Percentiles rank a stretch among this genome's conserved stretches.
phyloP scores from a whole-genome alignment of 2,797 vertebrate genomes.

The Gallinago stenura region DNA sequence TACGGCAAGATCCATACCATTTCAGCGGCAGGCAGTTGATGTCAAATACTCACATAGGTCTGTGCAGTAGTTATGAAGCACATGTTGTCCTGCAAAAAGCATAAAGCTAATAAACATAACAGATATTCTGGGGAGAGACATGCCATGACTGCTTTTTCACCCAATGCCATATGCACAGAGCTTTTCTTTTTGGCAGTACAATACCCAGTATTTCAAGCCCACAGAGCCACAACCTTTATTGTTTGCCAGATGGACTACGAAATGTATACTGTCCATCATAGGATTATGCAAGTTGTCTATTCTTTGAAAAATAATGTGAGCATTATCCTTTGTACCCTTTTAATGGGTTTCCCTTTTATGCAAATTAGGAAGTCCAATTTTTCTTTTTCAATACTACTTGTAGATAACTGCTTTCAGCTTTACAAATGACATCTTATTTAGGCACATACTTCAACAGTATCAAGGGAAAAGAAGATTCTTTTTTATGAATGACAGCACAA shows the following conservation, averaged over 20 bases:
- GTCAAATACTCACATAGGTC: neutral
- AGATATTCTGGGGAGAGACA: constrained; percentile 33
- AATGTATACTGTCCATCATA: constrained; percentile 74
- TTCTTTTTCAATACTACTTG: constrained; percentile 70
- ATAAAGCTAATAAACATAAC: constrained; percentile 34
- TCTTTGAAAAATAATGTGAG: constrained; percentile 78
- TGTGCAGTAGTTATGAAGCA: constrained; percentile 2
- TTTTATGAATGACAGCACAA: constrained; percentile 56
- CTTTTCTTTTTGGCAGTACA: constrained; percentile 61
- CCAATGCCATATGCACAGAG: constrained; percentile 46
- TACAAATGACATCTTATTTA: constrained; percentile 63
- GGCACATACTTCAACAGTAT: constrained; percentile 59
- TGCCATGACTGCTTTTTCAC: constrained; percentile 60
- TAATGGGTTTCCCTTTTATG: constrained; percentile 67
- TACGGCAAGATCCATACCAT: neutral
- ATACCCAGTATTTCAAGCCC: constrained; percentile 68
- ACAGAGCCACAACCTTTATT: constrained; percentile 64
- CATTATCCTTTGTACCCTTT: constrained; percentile 66
- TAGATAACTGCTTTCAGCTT: constrained; percentile 77
- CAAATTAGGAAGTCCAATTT: constrained; percentile 76
- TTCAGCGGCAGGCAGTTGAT: neutral
- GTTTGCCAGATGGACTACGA: constrained; percentile 75
- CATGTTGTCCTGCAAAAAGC: constrained; percentile 1
- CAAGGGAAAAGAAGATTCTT: constrained; percentile 56
- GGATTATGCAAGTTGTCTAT: constrained; percentile 78